Evolutionary conservation across 2,888 invertebrate species (phyloP), one percentile per base, ranked within the genome.

Genomic region (Melieria picta): DNA sequence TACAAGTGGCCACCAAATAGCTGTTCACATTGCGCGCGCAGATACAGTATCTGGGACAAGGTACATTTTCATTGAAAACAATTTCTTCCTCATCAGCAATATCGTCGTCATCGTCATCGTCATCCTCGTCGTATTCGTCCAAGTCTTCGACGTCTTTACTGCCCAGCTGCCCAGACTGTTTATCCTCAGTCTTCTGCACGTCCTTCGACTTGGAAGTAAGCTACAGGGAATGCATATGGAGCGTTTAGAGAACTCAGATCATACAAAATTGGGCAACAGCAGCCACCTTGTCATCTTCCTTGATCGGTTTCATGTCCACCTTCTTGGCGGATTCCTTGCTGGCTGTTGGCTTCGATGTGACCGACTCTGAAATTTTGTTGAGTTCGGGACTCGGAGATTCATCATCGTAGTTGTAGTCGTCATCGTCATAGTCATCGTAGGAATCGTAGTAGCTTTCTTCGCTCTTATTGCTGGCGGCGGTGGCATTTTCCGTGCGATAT

Each of bases 1-100:
- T 90, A 88, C 93, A 93, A 81, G 90, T 91, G 76, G 89, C 91
- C 82, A 90, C 90, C 80, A 89, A 86, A 83, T 89, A 90, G 82
- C 89, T 89, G 80, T 90, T 90, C 75, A 89, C 77, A 76, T 87
- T 90, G 80, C 89, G 88, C 78, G 88, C 88, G 82, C 91, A 91
- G 78, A 89, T 87, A 84, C 91, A 91, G 82, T 90, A 90, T 80
- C 90, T 88, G 66, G 91, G 91, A 81, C 91, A 91, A 71, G 89
- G 89, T 82, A 88, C 82, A 72, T 85, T 80, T 70, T 86, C 83
- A 75, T 80, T 85, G 70, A 81, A 86, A 11, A 79, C 75, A n/a
- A 85, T 80, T 66, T 86, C 82, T 64, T 84, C 86, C 5, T 84
- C 82, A 68, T 84, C 84, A 48, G 77, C 77, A 57, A 83, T 73